Evolutionary conservation across 92 coral and sea anemone genomes (phyloP).

Genomic region (Epizoanthus fatuus): DNA sequence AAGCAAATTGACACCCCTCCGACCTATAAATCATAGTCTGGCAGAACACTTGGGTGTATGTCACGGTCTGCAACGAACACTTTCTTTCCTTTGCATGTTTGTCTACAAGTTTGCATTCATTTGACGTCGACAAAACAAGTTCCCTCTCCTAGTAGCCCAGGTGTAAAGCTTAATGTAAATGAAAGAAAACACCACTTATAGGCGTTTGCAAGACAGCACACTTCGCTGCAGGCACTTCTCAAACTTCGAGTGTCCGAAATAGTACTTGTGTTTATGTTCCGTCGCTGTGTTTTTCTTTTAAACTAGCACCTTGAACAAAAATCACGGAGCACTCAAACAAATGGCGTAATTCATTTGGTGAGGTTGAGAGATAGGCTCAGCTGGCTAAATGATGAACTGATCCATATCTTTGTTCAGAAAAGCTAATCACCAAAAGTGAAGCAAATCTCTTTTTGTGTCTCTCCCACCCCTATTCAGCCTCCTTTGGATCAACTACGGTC

Average conservation of each 20-base stretch:
- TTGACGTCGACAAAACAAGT: conserved; percentile 63
- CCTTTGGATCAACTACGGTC: background rate
- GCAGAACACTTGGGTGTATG: background rate
- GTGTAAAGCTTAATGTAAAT: conserved; percentile 61
- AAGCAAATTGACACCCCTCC: background rate
- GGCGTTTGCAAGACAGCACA: background rate
- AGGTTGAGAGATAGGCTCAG: background rate
- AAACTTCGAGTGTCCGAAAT: background rate
- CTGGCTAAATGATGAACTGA: conserved; percentile 26
- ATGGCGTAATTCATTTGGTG: background rate
- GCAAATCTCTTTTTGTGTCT: background rate
- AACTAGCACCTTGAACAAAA: background rate
- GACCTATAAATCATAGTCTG: background rate
- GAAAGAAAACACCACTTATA: conserved; percentile 55
- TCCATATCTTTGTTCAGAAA: conserved; percentile 12
- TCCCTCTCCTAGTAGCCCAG: conserved; percentile 93
- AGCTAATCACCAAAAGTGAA: background rate
- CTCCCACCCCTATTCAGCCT: conserved; percentile 12
- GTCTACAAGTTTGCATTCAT: conserved; percentile 70
- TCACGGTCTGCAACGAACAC: background rate
- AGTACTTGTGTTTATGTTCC: background rate
- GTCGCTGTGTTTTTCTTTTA: background rate
- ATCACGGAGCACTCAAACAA: background rate
- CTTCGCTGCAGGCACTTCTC: conserved; percentile 29
- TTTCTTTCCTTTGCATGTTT: background rate